Evolutionary conservation across 1,140 invertebrate genomes (phyloP), one percentile per base, ranked within the genome.

Genomic region (Pinna nobilis): DNA sequence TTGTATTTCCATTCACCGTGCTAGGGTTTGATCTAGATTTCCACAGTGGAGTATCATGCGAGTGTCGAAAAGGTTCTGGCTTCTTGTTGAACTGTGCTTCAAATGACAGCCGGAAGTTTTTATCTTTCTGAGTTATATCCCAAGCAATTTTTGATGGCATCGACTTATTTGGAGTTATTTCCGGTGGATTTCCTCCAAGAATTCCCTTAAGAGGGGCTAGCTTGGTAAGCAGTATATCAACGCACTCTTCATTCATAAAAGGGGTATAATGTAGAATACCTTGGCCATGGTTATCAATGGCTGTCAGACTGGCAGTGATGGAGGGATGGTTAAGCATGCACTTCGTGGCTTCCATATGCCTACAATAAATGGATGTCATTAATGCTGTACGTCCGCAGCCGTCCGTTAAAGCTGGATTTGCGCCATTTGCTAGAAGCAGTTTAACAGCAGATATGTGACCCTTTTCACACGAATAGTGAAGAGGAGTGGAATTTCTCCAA

Each of bases 401-500:
- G 23, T 69, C 73, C 59, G 63, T 47, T 15, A 60, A 30, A 32
- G 59, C 41, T 3, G 35, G 35, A 6, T 57, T 47, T 57, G 18
- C 44, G 44, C 49, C 6, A 23, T 64, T 33, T 20, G 65, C 51
- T 25, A 75, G 33, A 6, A 75, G 50, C 20, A 60, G 32, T 57
- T 65, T 70, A 13, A 75, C 66, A 9, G 65, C 60, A 3, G 59
- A 37, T 3, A 30, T 15, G 13, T 75, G 67, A 23, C 73, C 73
- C 33, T 53, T 59, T 60, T 37, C 73, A 32, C 73, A 75, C 7
- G 73, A 66, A 39, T 75, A 75, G 20, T 75, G 73, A 23, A 75
- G 41, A 50, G 73, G 32, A 20, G 66, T 70, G 0, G 60, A 51
- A 25, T 67, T 61, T 59, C 71, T 70, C 79, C 77, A 79, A 37